These are phyloP conservation scores for Thinocorus orbignyianus DNA, from an alignment of 2,113 vertebrate genomes.

Conservation along the genomic window DNA sequence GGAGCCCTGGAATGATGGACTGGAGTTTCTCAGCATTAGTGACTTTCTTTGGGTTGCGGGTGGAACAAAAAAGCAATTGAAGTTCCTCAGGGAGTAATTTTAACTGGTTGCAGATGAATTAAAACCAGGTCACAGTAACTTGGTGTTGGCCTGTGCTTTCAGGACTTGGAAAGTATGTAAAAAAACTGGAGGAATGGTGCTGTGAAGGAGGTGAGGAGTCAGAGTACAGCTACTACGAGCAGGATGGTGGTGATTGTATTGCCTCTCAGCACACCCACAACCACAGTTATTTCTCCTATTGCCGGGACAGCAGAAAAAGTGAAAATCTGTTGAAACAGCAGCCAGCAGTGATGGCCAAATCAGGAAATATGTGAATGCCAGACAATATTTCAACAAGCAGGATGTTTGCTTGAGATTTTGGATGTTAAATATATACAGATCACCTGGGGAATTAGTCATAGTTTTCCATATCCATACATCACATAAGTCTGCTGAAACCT, in stretches of 20 bases:
- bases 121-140: not conserved
- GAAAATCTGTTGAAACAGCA: not conserved
- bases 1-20: not conserved
- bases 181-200: not conserved
- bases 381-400: not conserved
- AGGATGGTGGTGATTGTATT: not conserved
- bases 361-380: not conserved
- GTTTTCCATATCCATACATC: not conserved
- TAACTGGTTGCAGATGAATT: not conserved
- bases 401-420: not conserved
- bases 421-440: not conserved
- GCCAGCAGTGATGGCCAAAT: not conserved
- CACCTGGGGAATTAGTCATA: not conserved
- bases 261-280: not conserved
- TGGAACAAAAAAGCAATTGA: not conserved
- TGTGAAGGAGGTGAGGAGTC: not conserved
- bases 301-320: not conserved
- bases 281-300: not conserved
- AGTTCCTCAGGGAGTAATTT: not conserved
- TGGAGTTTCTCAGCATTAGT: not conserved
- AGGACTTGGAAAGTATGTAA: not conserved
- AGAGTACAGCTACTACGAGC: accelerated
- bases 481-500: not conserved
- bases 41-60: not conserved
- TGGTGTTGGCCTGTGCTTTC: not conserved